A percentile compares a stretch with the other conserved stretches of the same genome.
These are phyloP conservation scores for Mesembrinibis cayennensis DNA, from an alignment of 2,113 vertebrate genomes.

Conservation along the genomic window DNA sequence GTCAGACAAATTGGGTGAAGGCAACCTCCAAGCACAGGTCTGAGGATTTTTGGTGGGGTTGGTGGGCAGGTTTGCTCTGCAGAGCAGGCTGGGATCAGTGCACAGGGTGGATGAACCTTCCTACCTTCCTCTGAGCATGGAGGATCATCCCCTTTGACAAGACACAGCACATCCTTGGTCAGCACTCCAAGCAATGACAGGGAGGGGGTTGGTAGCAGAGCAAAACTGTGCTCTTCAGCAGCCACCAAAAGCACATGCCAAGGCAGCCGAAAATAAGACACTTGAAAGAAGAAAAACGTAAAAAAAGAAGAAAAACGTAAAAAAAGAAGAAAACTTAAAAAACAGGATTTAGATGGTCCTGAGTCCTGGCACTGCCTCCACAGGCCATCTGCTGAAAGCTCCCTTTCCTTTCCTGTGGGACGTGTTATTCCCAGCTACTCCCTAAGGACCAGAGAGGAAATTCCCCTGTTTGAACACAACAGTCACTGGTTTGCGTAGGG, in stretches of 20 bases:
- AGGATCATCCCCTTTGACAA: not conserved
- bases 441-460: constrained; percentile 6
- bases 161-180: not conserved
- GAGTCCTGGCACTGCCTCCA: not conserved
- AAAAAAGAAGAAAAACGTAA: not conserved
- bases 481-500: not conserved
- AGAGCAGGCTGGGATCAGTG: fast-evolving
- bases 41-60: not conserved
- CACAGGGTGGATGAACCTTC: not conserved
- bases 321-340: not conserved
- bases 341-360: not conserved
- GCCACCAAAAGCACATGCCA: not conserved
- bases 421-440: not conserved
- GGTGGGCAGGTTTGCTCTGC: not conserved
- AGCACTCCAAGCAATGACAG: not conserved
- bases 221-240: not conserved
- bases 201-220: not conserved
- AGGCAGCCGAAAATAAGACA: not conserved
- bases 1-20: not conserved
- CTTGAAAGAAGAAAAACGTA: not conserved
- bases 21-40: not conserved
- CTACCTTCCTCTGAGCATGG: not conserved
- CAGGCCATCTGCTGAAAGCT: not conserved
- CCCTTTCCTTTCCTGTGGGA: not conserved
- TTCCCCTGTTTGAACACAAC: not conserved